These are phyloP conservation scores for Trisateles emortualis DNA, from an alignment of 2,888 invertebrate species.

Conservation along the genomic window DNA sequence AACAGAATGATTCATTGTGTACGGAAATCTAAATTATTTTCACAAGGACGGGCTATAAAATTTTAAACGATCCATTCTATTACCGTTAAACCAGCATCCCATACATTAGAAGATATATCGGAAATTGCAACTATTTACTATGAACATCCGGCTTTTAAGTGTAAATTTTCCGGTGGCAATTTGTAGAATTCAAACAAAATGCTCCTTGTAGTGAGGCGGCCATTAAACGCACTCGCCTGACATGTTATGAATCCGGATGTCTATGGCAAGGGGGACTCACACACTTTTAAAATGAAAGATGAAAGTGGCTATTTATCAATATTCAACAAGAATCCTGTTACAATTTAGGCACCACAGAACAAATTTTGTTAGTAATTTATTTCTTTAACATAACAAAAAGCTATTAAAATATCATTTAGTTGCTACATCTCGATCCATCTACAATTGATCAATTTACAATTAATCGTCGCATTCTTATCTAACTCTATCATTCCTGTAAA, in stretches of 20 bases:
- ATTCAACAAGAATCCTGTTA: neutral
- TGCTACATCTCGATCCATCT: no score
- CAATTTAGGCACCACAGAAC: neutral
- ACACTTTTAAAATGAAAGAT: slow-evolving; percentile 34
- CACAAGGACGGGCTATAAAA: slow-evolving; percentile 51
- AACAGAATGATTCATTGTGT: slow-evolving; percentile 21
- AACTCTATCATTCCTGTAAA: no score
- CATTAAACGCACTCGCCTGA: slow-evolving; percentile 57
- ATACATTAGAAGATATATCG: slow-evolving; percentile 75
- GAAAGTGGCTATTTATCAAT: slow-evolving; percentile 16
- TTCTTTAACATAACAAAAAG: no score
- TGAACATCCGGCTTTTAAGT: slow-evolving; percentile 83
- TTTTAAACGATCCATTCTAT: slow-evolving; percentile 41
- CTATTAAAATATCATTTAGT: no score
- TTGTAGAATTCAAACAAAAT: slow-evolving; percentile 68
- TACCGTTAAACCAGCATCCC: slow-evolving; percentile 65
- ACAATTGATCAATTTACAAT: no score
- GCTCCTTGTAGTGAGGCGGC: slow-evolving; percentile 55
- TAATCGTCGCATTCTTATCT: no score
- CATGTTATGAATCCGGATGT: slow-evolving; percentile 48
- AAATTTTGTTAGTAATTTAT: neutral
- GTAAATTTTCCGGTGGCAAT: slow-evolving; percentile 85
- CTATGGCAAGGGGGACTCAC: slow-evolving; percentile 32
- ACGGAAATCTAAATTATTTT: slow-evolving; percentile 20
- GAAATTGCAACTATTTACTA: slow-evolving; percentile 81